Base-by-base conservation (phyloP, 2,888 invertebrate species). In the Mayetiola destructor region DNA sequence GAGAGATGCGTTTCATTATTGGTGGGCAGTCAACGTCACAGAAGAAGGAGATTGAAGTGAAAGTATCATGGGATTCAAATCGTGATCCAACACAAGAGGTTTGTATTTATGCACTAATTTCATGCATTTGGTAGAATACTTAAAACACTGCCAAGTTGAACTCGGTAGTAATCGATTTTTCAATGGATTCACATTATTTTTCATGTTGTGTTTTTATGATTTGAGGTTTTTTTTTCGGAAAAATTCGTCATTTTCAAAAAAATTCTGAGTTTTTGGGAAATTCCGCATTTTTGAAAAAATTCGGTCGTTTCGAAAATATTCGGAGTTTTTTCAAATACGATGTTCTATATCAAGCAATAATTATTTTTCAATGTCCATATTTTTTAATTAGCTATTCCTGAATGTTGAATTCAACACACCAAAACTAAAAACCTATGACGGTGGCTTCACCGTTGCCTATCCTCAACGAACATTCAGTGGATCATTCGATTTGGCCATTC, bases 31-130 rank as follows among this genome's bases (percentile, higher is more conserved):
- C 80, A 39, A 76, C 79, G 8, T 73, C 76, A 0, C 69, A 72
- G 12, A 77, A 78, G 56, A 85, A 85, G 66, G 80, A 83, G 27
- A 72, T 84, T 0, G 82, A 81, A 4, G 72, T 85, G 1, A 84
- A 86, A 58, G 68, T 90, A 18, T 86, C 87, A 68, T 90, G 89
- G 89, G 88, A 90, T 66, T 88, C 87, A 1, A 89, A 88, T 69
- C 76, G 89, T 8, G 86, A 89, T 72, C 88, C 88, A 0, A 79
- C 81, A 53, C 81, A 86, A 67, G 84, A 83, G 67, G 74, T 85
- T 60, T n/a, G n/a, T n/a, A n/a, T n/a, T n/a, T n/a, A n/a, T n/a
- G n/a, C n/a, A n/a, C n/a, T n/a, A n/a, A n/a, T n/a, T n/a, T n/a
- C n/a, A n/a, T n/a, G n/a, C n/a, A n/a, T n/a, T n/a, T n/a, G n/a